Conservation (phyloP, 2,113 vertebrate species). For the Epinephelus cyanopodus region DNA sequence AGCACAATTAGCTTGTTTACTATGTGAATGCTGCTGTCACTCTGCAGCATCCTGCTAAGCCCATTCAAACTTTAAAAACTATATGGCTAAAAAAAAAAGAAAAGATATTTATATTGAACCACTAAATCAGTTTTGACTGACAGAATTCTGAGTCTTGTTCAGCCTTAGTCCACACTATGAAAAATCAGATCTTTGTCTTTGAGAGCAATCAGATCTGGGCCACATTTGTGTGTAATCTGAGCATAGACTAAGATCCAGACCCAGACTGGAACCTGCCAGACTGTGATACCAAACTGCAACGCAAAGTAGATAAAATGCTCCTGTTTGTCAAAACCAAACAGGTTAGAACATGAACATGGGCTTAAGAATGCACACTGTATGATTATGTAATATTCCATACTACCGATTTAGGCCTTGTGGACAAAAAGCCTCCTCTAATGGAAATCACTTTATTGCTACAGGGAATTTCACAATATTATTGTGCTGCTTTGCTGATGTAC, state of each 20-base stretch:
- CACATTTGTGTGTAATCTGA: too few relatives aligned
- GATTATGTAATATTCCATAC: background rate
- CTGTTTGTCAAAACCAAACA: background rate
- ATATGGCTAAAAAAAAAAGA: too few relatives aligned
- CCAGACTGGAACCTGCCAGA: background rate
- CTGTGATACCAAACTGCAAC: background rate
- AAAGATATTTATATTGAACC: too few relatives aligned
- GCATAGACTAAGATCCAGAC: background rate
- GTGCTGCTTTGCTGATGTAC: slow-evolving; percentile 27
- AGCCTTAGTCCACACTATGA: too few relatives aligned
- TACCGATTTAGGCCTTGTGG: background rate
- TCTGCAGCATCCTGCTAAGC: too few relatives aligned
- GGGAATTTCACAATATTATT: slow-evolving; percentile 24
- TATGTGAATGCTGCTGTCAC: too few relatives aligned
- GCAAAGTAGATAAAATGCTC: background rate
- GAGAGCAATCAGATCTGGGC: too few relatives aligned
- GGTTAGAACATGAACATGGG: background rate
- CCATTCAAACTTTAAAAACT: too few relatives aligned
- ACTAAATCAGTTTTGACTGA: too few relatives aligned
- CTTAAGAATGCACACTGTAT: background rate
- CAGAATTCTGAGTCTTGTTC: too few relatives aligned
- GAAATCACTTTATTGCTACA: slow-evolving; percentile 3
- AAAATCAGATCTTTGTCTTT: too few relatives aligned
- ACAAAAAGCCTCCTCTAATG: background rate
- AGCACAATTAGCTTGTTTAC: too few relatives aligned